Percentiles rank a stretch among this genome's conserved stretches.
These are phyloP conservation scores for Philereme vetulata DNA, from an alignment of 2,888 invertebrate genomes.

Conservation along the genomic window DNA sequence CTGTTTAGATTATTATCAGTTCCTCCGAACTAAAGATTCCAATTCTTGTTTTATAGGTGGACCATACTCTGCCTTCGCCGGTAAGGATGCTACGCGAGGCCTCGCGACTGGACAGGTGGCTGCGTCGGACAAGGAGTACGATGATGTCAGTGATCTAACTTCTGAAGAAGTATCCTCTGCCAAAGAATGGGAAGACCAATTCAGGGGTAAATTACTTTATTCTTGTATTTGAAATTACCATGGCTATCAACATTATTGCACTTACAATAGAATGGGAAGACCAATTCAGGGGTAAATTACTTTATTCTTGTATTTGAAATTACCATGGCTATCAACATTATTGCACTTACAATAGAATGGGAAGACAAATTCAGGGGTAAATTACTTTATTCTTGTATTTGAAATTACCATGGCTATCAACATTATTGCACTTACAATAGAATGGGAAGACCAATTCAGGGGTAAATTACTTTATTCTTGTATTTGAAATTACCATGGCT, in stretches of 20 bases:
- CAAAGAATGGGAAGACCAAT: conserved; percentile 79
- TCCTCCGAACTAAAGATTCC: neutral
- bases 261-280: conserved; percentile 81
- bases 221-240: neutral
- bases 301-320: too few species aligned
- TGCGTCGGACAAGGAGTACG: conserved; percentile 69
- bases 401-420: too few species aligned
- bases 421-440: too few species aligned
- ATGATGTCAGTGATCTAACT: conserved; percentile 70
- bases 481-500: too few species aligned
- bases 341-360: too few species aligned
- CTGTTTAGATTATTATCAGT: too few species aligned
- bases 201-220: conserved; percentile 60
- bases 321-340: too few species aligned
- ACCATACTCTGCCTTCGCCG: conserved; percentile 74
- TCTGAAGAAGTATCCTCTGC: conserved; percentile 72
- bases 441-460: conserved; percentile 79
- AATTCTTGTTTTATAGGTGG: conserved; percentile 61
- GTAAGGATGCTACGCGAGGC: conserved; percentile 72
- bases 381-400: too few species aligned
- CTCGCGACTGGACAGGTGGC: conserved; percentile 73
- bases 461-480: conserved; percentile 47
- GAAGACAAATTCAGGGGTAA: conserved; percentile 78
- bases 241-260: too few species aligned
- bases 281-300: conserved; percentile 70